Conservation (phyloP, 2,797 vertebrate genomes). For the Semaprochilodus insignis region DNA sequence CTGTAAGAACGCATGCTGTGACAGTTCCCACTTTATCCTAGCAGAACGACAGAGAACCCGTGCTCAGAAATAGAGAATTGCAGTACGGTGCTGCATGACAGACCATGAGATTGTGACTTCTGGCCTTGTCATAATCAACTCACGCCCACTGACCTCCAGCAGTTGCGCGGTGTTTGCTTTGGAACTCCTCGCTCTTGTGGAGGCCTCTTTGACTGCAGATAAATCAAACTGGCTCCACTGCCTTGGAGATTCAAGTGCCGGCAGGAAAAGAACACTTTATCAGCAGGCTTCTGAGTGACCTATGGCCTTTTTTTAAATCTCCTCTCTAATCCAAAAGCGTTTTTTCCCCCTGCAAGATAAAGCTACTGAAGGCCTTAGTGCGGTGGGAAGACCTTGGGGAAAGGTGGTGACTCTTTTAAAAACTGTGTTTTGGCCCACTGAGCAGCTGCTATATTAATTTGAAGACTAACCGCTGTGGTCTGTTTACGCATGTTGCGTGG, state of each 20-base stretch:
- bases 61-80: not conserved
- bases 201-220: constrained; percentile 35
- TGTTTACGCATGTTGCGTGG: constrained; percentile 16
- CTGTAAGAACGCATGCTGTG: not conserved
- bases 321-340: constrained; percentile 6
- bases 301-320: constrained; percentile 25
- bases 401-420: constrained; percentile 12
- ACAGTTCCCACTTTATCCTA: not conserved
- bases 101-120: constrained; percentile 1
- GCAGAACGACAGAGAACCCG: not conserved
- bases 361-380: constrained; percentile 1
- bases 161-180: constrained; percentile 20
- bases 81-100: not conserved
- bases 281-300: constrained; percentile 26
- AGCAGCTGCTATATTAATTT: constrained; percentile 11
- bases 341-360: not conserved
- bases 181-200: not conserved
- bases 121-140: not conserved
- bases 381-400: constrained; percentile 7
- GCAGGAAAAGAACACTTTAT: constrained; percentile 26
- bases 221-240: constrained; percentile 24
- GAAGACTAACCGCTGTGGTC: not conserved
- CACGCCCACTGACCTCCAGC: constrained; percentile 27
- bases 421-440: not conserved
- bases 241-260: constrained; percentile 8